phyloP scores from a whole-genome alignment of 2,888 invertebrate genomes.

The Anoncus sp. region DNA sequence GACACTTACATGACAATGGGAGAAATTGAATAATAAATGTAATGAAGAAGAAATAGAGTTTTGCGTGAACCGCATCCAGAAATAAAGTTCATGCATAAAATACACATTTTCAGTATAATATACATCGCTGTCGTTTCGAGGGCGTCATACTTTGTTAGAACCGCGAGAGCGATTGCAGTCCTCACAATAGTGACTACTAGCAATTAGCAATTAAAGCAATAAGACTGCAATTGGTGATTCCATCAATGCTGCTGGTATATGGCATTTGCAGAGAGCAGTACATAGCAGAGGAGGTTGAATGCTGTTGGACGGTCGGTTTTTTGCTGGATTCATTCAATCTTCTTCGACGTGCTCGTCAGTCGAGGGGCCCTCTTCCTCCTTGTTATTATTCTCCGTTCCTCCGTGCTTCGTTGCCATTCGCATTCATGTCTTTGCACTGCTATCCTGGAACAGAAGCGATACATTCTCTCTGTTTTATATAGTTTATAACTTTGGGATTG shows the following conservation, averaged over 20 bases:
- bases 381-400: constrained; percentile 56
- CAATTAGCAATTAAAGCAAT: constrained; percentile 82
- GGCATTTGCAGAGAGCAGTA: constrained; percentile 65
- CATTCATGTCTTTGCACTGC: constrained; percentile 20
- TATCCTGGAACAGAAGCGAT: constrained; percentile 10
- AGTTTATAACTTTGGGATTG: constrained; percentile 38
- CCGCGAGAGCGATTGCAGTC: constrained; percentile 60
- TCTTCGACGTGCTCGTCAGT: constrained; percentile 52
- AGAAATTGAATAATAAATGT: constrained; percentile 41
- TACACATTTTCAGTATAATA: constrained; percentile 25
- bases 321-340: constrained; percentile 59
- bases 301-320: constrained; percentile 47
- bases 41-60: constrained; percentile 51
- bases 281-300: constrained; percentile 27
- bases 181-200: constrained; percentile 71
- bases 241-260: constrained; percentile 73
- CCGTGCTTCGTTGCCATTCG: constrained; percentile 13
- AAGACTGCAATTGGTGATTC: constrained; percentile 80
- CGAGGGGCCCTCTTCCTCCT: constrained; percentile 51
- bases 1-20: constrained; percentile 5
- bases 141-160: constrained; percentile 50
- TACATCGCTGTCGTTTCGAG: constrained; percentile 59
- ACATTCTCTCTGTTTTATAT: constrained; percentile 11
- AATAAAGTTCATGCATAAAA: constrained; percentile 33
- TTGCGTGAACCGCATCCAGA: constrained; percentile 24